Evolutionary conservation across 1,140 invertebrate genomes (phyloP), one percentile per base, ranked within the genome.

Genomic region (Euwallacea fornicatus): DNA sequence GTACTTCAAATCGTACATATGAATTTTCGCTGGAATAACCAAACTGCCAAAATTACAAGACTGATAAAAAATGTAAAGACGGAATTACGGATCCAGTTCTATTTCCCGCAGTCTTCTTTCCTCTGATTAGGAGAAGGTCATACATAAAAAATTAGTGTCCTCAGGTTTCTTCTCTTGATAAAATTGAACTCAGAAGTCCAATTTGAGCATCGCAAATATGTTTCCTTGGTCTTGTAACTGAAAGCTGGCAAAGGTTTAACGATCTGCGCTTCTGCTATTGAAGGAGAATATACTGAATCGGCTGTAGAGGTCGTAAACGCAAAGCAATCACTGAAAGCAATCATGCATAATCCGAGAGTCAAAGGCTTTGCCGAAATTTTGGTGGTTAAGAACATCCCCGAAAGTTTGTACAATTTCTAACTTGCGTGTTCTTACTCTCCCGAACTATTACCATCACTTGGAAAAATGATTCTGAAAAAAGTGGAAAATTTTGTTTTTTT

Each of bases 1-100:
- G 21, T 33, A 33, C 21, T 33, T 1, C 21, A 33, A 33, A 33
- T 33, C 21, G 21, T 1, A 33, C 21, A 33, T 33, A 33, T 33
- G 21, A 33, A 33, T 33, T 33, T 33, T 33, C 21, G 21, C 4
- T 33, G 21, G 4, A 33, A 33, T 4, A 33, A 33, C 9, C 6
- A 15, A 54, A 6, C 13, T 21, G 54, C 13, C 21, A 33, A 33
- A 46, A 73, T 81, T 82, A 72, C 74, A 96, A 95, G 60, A 98
- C 98, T 64, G 97, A 99, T 82, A 99, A 99, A 81, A 98, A 99
- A 87, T 99, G 98, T 98, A 98, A 98, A 71, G 98, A 99, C 87
- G 98, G 98, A 59, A 95, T 99, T 59, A 87, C 97, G 44, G 98
- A 98, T 86, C 84, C 99, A 72, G 96, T 96, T 0, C 86, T 99